A percentile compares a stretch with the other conserved stretches of the same genome.
Evolutionary conservation across 2,113 vertebrate genomes (phyloP).

Genomic region (Cyphomyrus plagiostoma): DNA sequence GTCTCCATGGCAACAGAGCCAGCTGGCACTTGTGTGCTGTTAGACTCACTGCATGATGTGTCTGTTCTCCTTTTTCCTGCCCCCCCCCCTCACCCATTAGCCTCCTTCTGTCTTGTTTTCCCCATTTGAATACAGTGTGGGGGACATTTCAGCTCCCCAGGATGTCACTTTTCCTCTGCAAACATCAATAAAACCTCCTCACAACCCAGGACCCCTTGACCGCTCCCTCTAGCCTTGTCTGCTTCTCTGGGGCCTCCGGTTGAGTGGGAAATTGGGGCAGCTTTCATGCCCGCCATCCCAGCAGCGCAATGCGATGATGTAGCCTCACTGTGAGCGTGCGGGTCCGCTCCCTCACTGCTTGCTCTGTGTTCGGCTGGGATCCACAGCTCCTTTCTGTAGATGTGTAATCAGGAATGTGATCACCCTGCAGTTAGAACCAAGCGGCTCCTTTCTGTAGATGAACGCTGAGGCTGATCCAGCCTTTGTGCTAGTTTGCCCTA

Average conservation of each 20-base stretch:
- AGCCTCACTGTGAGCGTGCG: not conserved
- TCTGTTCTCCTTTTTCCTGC: slow-evolving; percentile 14
- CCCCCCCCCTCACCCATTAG: not conserved
- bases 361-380: not conserved
- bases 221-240: not conserved
- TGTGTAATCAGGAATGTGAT: not conserved
- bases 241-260: not conserved
- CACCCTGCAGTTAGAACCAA: not conserved
- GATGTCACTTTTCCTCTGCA: not conserved
- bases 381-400: not conserved
- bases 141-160: not conserved
- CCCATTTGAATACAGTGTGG: not conserved
- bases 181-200: not conserved
- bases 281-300: not conserved
- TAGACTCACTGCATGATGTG: not conserved
- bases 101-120: no score
- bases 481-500: not conserved
- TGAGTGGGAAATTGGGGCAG: not conserved
- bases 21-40: slow-evolving; percentile 15
- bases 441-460: not conserved
- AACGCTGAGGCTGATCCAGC: not conserved
- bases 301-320: not conserved
- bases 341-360: not conserved
- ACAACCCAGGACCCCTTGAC: not conserved
- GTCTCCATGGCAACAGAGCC: slow-evolving; percentile 48